Base-by-base conservation (phyloP, 2,888 invertebrate species). In the Endotricha flammealis region DNA sequence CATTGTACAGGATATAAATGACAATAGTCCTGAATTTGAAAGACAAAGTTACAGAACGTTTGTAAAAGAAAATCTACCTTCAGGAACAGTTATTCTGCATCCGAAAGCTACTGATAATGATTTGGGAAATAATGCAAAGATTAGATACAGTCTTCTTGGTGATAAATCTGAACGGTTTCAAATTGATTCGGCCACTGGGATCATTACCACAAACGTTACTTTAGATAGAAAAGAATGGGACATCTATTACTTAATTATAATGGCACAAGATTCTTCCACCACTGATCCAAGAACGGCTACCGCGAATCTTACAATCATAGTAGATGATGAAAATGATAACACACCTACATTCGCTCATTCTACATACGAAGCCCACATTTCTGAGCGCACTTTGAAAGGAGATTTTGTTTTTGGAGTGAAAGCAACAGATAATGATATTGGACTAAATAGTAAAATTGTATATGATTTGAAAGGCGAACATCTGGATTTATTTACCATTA, bases 1-100 rank as follows among this genome's bases (percentile, higher is more conserved):
- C 39, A 88, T 95, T 35, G 97, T 98, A 6, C 94, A 96, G 79
- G 98, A 98, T 74, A 93, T 96, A 38, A 98, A 98, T 73, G 98
- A 98, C 70, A 96, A 97, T 71, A 92, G 92, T 50, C 98, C 98
- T 0, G 92, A 93, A 56, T 98, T 98, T 72, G 92, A 91, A 55
- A 88, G 93, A 35, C 93, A 94, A 63, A 91, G 92, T 36, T 96
- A 96, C 68, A 90, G 90, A 50, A 92, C 93, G 0, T 88, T 82
- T 31, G 92, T 98, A 0, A 87, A 90, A 48, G 98, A 98, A 87
- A 97, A 98, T 72, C 82, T 92, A 34, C 91, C 94, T 1, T 72
- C 91, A 9, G 94, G 94, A 13, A 93, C 95, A 0, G 88, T 91
- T 58, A 94, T 97, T 2, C 87, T 95, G 5, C 90, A 90, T 40